These are phyloP conservation scores for Tympanuchus pallidicinctus DNA, from an alignment of 2,113 vertebrate genomes.

Conservation along the genomic window DNA sequence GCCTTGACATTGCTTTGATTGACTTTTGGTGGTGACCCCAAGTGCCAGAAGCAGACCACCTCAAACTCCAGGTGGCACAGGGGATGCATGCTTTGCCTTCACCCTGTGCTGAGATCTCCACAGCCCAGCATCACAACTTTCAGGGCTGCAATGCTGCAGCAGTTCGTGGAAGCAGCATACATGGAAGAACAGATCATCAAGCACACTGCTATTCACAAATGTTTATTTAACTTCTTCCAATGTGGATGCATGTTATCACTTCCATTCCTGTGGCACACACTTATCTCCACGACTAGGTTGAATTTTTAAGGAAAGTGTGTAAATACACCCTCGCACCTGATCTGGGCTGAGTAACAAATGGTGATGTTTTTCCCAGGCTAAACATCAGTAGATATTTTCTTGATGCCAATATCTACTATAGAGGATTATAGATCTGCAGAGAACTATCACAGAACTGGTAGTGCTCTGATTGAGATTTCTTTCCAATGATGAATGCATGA, in stretches of 20 bases:
- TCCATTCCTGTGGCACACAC: not conserved
- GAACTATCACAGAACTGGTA: not conserved
- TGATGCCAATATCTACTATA: not conserved
- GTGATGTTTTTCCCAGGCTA: not conserved
- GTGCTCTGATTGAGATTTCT: not conserved
- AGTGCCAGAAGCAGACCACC: not conserved
- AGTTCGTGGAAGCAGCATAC: not conserved
- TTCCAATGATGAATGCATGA: not conserved
- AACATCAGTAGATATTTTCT: not conserved
- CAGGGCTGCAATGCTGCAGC: not conserved
- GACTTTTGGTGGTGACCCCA: not conserved
- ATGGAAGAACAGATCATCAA: not conserved
- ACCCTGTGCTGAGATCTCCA: accelerated
- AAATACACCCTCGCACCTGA: not conserved
- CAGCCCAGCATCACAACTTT: no score
- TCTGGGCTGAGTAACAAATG: not conserved
- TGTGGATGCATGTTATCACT: not conserved
- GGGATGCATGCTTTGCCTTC: not conserved
- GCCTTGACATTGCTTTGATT: not conserved
- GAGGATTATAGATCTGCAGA: not conserved
- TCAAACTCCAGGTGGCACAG: not conserved
- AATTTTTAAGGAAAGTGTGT: not conserved
- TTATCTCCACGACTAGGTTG: not conserved
- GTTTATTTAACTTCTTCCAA: not conserved
- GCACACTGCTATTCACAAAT: not conserved